These are phyloP conservation scores for Dinomys branickii DNA, from an alignment of 2,113 vertebrate genomes.

Conservation along the genomic window DNA sequence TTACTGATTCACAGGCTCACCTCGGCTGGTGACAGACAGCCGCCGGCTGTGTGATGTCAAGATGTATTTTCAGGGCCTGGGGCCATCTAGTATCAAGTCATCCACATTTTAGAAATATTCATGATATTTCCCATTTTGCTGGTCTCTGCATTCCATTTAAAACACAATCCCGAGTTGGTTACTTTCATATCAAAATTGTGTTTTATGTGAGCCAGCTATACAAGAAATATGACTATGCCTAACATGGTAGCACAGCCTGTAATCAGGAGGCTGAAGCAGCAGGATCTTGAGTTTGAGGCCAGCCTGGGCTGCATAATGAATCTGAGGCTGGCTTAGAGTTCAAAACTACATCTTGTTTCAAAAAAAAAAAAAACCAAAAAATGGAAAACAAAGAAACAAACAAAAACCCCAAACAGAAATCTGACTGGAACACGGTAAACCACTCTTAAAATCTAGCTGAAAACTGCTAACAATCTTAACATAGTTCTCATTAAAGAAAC, in stretches of 20 bases:
- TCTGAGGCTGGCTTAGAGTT: neutral
- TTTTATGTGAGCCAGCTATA: neutral
- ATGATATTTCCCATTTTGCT: neutral
- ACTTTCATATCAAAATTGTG: neutral
- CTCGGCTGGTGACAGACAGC: accelerated
- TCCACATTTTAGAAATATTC: neutral
- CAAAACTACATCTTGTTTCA: neutral
- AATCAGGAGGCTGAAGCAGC: neutral
- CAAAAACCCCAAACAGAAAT: neutral
- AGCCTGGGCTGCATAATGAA: neutral
- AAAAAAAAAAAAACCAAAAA: neutral
- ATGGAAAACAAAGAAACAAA: neutral
- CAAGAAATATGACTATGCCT: neutral
- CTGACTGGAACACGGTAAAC: neutral
- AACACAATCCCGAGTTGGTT: neutral
- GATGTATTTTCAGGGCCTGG: accelerated
- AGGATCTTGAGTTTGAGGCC: neutral
- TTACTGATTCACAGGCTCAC: neutral
- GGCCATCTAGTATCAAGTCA: neutral
- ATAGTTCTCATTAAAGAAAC: neutral
- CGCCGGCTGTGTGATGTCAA: neutral
- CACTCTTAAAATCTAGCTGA: neutral
- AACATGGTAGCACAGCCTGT: neutral
- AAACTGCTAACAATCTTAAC: neutral
- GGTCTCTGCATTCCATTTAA: neutral